Base-by-base conservation (phyloP, 2,888 invertebrate genomes). In the Pammene aurita region DNA sequence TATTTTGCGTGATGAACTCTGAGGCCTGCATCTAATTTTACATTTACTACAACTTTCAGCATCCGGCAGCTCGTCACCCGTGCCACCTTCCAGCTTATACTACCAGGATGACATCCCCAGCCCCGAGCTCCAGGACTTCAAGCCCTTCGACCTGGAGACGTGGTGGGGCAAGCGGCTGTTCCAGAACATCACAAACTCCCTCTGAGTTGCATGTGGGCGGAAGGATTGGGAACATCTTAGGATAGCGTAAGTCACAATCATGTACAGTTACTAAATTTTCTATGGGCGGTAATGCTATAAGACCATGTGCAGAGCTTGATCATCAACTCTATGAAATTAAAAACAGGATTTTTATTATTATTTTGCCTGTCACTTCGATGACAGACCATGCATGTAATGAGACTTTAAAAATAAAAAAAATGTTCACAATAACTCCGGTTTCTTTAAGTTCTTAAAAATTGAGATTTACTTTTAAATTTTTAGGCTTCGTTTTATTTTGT, bases 81-180 rank as follows among this genome's bases (percentile, higher is more conserved):
- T 88, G 38, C 90, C 92, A 38, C 88, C 90, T 46, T 85, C 91
- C 44, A 93, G 88, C 80, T 88, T 95, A 46, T 96, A 95, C 87
- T 96, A 96, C 86, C 95, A 96, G 76, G 96, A 96, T 77, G 93
- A 94, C 46, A 95, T 95, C 68, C 95, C 96, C 10, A 95, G 95
- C 81, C 93, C 95, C 46, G 92, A 93, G 35, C 92, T 96, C 62
- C 94, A 94, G 78, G 96, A 97, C 87, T 98, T 97, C 85, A 96
- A 97, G 81, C 96, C 97, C 18, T 97, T 97, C 82, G 97, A 98
- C 91, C 93, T 98, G 81, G 97, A 97, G 84, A 95, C 96, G 46
- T 97, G 97, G 96, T 97, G 97, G 97, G 97, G 97, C 72, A 96
- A 96, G 84, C 93, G 97, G 74, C 92, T 96, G 72, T 96, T 96